Evolutionary conservation across 2,113 vertebrate species (phyloP), one percentile per base, ranked within the genome.

Genomic region (Rhea americana): DNA sequence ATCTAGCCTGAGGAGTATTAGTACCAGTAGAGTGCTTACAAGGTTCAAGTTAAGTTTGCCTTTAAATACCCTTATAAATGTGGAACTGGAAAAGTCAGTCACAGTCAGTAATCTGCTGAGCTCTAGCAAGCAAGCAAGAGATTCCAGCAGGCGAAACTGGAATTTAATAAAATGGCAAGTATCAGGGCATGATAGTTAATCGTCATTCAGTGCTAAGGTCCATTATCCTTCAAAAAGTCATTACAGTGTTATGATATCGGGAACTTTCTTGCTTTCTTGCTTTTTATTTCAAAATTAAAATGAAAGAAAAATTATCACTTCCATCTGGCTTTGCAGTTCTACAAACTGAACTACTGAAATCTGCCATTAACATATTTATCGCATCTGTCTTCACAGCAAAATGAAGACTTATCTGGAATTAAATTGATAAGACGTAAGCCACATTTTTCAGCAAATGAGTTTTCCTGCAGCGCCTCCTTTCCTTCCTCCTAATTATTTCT

Each of bases 211-310:
- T 84, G 91, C 80, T 93, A 72, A 81, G 74, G 73, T 82, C 85
- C n/a, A 88, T 96, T 96, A 95, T 91, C 61, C 80, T 96, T 91
- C 89, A 61, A 83, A 81, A 93, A 93, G 85, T 91, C 85, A 88
- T 95, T 93, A 77, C 66, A 81, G 39, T 79, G 48, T 71, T 96
- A 86, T 1, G 7, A 56, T 94, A 91, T 82, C 39, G 7, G 82
- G 61, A 95, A 94, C 61, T 95, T 90, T 68, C 82, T 91, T 77
- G 82, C 82, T 87, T 90, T 77, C 73, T 91, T 89, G 76, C 80
- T 90, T 97, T 95, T 94, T 89, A 96, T 95, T 96, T 94, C 45
- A 91, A 79, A 96, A 93, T 93, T 94, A 93, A 93, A 96, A 88
- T 66, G 72, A 94, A 93, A 96, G 93, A 77, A 90, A 94, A 93